Percentiles rank a stretch among this genome's conserved stretches.
Evolutionary conservation across 2,888 invertebrate species (phyloP).

Genomic region (Cephus runcator): DNA sequence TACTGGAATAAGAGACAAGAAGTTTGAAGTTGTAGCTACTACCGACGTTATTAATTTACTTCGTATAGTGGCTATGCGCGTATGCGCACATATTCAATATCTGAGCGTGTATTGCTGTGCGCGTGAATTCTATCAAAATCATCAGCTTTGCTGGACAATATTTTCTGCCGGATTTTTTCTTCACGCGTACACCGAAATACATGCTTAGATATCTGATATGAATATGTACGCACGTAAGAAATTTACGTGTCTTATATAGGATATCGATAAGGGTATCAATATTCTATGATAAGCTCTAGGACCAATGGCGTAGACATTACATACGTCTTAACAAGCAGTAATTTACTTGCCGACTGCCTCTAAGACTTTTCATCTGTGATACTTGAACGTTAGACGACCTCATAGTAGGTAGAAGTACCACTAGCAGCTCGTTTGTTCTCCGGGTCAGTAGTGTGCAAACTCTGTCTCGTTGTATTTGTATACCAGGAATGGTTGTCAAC

Average conservation of each 20-base stretch:
- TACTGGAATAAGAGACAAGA: not conserved
- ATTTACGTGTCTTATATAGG: too few relatives aligned
- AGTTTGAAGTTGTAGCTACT: not conserved
- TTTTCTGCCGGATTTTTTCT: too few relatives aligned
- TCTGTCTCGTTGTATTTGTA: not conserved
- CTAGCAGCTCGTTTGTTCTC: not conserved
- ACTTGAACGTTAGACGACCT: not conserved
- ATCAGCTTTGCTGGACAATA: too few relatives aligned
- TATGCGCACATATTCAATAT: too few relatives aligned
- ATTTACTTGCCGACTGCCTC: not conserved
- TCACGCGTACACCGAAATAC: too few relatives aligned
- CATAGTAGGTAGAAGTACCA: not conserved
- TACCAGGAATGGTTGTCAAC: not conserved
- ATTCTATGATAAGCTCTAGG: not conserved
- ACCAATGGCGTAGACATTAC: not conserved
- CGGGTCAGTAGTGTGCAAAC: not conserved
- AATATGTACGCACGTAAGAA: too few relatives aligned
- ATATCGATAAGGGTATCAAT: not conserved
- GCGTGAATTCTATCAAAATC: too few relatives aligned
- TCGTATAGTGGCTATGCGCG: too few relatives aligned
- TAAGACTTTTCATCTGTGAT: not conserved
- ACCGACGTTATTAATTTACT: too few relatives aligned
- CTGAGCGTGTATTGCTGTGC: too few relatives aligned
- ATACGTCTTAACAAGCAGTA: not conserved
- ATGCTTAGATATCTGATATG: too few relatives aligned